A percentile compares a stretch with the other conserved stretches of the same genome.
Evolutionary conservation across 2,113 vertebrate species (phyloP).

Genomic region (Antennarius striatus): DNA sequence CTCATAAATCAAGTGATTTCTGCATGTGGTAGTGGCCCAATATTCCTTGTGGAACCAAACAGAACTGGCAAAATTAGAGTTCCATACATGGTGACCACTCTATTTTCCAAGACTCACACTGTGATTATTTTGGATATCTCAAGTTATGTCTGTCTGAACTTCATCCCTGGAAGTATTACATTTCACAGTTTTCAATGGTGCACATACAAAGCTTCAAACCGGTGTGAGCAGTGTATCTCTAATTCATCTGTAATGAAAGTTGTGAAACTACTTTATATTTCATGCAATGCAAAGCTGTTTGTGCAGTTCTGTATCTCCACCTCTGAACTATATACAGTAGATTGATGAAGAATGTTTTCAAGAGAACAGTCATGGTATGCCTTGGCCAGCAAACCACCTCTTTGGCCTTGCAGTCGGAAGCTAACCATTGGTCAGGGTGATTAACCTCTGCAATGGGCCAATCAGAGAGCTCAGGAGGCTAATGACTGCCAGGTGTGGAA

Average conservation of each 20-base stretch:
- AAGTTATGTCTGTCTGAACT: slow-evolving; percentile 27
- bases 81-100: slow-evolving; percentile 34
- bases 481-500: slow-evolving; percentile 60
- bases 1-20: slow-evolving; percentile 57
- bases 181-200: background rate
- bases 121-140: slow-evolving; percentile 45
- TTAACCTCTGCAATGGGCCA: slow-evolving; percentile 67
- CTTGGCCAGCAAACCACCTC: slow-evolving; percentile 29
- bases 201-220: slow-evolving; percentile 2
- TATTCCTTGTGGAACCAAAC: slow-evolving; percentile 49
- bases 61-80: slow-evolving; percentile 56
- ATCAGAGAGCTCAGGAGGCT: slow-evolving; percentile 53
- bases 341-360: background rate
- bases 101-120: slow-evolving; percentile 41
- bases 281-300: too few relatives aligned
- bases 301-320: too few relatives aligned
- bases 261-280: too few relatives aligned
- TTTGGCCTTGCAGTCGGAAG: slow-evolving; percentile 38
- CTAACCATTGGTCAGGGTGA: slow-evolving; percentile 46
- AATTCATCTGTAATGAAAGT: background rate
- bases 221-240: too few relatives aligned
- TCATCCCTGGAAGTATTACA: slow-evolving; percentile 1
- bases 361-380: slow-evolving; percentile 9
- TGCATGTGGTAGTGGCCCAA: slow-evolving; percentile 51
- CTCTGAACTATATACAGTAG: too few relatives aligned